A percentile compares a stretch with the other conserved stretches of the same genome.
Conservation (phyloP, 2,797 vertebrate genomes). For the Catostomus latipinnis region DNA sequence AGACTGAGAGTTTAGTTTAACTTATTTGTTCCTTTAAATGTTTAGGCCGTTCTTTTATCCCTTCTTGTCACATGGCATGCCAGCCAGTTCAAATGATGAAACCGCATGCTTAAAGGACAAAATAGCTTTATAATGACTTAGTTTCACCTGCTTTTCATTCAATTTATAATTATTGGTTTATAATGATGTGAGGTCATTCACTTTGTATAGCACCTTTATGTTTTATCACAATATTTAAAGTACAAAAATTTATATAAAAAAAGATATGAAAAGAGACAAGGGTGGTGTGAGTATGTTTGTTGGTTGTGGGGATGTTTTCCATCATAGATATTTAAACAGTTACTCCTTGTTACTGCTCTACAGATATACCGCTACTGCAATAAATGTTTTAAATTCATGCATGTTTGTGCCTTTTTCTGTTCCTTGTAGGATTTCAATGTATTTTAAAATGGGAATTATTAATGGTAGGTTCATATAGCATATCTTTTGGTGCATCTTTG, state of each 20-base stretch:
- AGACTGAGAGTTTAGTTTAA: slow-evolving; percentile 60
- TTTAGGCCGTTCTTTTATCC: slow-evolving; percentile 75
- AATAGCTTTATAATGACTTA: slow-evolving; percentile 84
- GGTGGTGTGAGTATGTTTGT: slow-evolving; percentile 95
- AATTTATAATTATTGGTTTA: slow-evolving; percentile 83
- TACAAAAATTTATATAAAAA: slow-evolving; percentile 65
- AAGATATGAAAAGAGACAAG: slow-evolving; percentile 57
- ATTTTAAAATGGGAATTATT: no score
- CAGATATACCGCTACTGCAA: slow-evolving; percentile 99
- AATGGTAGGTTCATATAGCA: no score
- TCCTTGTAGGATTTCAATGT: slow-evolving; percentile 17
- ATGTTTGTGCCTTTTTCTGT: slow-evolving; percentile 70
- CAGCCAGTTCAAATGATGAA: slow-evolving; percentile 88
- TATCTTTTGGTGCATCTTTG: neutral
- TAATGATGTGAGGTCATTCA: slow-evolving; percentile 82
- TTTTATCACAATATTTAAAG: slow-evolving; percentile 84
- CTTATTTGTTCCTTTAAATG: slow-evolving; percentile 71
- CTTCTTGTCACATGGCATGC: slow-evolving; percentile 89
- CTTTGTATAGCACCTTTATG: slow-evolving; percentile 92
- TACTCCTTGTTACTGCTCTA: slow-evolving; percentile 99
- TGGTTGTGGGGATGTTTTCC: slow-evolving; percentile 95
- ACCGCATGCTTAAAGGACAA: slow-evolving; percentile 88
- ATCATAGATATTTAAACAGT: slow-evolving; percentile 98
- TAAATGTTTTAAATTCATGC: slow-evolving; percentile 98
- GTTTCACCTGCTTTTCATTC: slow-evolving; percentile 81